Evolutionary conservation across 2,113 vertebrate species (phyloP).

Genomic region (Meriones unguiculatus): DNA sequence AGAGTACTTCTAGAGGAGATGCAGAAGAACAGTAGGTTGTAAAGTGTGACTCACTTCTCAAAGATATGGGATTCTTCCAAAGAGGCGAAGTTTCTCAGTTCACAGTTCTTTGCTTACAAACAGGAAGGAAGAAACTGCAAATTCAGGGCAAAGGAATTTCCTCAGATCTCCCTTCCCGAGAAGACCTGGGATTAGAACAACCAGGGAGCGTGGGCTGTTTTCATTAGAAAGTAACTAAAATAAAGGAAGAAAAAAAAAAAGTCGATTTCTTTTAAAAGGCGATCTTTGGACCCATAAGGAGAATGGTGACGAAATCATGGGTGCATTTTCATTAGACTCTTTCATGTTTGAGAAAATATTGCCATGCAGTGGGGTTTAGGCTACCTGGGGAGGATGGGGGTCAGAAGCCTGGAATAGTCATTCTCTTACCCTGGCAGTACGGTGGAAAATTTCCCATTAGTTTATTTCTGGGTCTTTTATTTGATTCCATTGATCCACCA

Average conservation of each 20-base stretch:
- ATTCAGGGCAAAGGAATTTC: not conserved
- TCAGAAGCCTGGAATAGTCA: not conserved
- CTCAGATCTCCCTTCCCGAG: not conserved
- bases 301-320: not conserved
- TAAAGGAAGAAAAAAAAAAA: conserved; percentile 32
- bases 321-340: not conserved
- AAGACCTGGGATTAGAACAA: conserved; percentile 27
- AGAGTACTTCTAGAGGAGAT: conserved; percentile 5
- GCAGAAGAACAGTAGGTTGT: not conserved
- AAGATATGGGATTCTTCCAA: conserved; percentile 35
- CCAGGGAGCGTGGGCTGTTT: not conserved
- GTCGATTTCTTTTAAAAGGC: conserved; percentile 5
- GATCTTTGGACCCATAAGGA: not conserved
- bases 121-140: not conserved
- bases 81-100: conserved; percentile 11
- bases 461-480: no score
- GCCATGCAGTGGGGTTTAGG: not conserved
- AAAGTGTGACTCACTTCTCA: not conserved
- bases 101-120: not conserved
- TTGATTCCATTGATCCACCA: no score
- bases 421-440: not conserved
- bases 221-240: conserved; percentile 34
- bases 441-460: not conserved
- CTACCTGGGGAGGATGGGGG: not conserved
- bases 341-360: conserved; percentile 47